Percentiles rank a stretch among this genome's conserved stretches.
phyloP scores from a whole-genome alignment of 2,113 vertebrate species.

The Lepisosteus oculatus region DNA sequence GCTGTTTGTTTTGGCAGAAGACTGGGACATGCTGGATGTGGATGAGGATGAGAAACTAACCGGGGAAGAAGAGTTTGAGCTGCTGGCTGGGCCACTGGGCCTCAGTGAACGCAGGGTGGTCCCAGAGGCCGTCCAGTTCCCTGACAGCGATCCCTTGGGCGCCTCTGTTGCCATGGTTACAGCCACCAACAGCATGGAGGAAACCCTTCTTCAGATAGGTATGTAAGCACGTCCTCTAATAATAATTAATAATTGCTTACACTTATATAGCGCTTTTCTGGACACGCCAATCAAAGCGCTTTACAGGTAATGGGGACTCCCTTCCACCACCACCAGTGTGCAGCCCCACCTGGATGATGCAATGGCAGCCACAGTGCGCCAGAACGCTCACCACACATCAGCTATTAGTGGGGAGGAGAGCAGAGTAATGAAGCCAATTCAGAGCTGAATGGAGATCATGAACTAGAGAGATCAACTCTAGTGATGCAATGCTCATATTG shows the following conservation, averaged over 20 bases:
- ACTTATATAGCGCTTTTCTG: too few species aligned
- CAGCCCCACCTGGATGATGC: too few species aligned
- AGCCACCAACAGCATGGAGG: constrained; percentile 96
- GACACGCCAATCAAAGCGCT: too few species aligned
- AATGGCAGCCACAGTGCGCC: too few species aligned
- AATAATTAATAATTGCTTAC: too few species aligned
- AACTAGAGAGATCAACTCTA: too few species aligned
- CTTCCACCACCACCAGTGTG: too few species aligned
- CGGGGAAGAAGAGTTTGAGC: constrained; percentile 94
- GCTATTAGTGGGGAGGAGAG: too few species aligned
- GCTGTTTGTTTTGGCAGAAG: constrained; percentile 69
- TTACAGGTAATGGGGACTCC: too few species aligned
- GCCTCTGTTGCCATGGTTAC: constrained; percentile 96
- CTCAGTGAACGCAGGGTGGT: constrained; percentile 85
- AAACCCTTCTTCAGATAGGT: constrained; percentile 96
- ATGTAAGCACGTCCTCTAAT: background rate
- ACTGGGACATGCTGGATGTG: constrained; percentile 97
- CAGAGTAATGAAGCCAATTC: too few species aligned
- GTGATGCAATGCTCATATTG: too few species aligned
- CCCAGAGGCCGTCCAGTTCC: constrained; percentile 92
- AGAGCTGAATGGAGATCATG: background rate
- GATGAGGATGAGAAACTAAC: constrained; percentile 93
- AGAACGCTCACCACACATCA: too few species aligned
- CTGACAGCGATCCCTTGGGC: constrained; percentile 91
- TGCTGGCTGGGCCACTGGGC: constrained; percentile 86